Evolutionary conservation across 2,888 invertebrate species (phyloP), one percentile per base, ranked within the genome.

Genomic region (Cistogaster globosa): DNA sequence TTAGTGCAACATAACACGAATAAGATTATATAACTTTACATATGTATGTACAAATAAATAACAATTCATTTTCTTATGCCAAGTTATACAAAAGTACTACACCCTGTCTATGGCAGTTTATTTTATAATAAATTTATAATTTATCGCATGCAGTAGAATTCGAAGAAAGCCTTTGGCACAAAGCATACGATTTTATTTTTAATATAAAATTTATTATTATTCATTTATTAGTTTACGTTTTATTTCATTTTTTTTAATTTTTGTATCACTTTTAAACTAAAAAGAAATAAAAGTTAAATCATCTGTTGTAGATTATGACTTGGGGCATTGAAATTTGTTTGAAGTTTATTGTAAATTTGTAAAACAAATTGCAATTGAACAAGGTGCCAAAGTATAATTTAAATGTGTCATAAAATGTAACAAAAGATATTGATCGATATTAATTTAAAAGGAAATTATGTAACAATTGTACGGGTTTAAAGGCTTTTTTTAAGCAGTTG

Each of bases 131-230:
- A 53, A 71, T 48, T 65, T 65, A 32, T 81, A 81, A 85, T 85
- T 85, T 81, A 85, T 85, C 51, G 63, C 81, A 57, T 84, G 81
- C 84, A 77, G 81, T 78, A 69, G 74, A 81, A 81, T 85, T 85
- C 77, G 18, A 74, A 77, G 81, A 81, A 85, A 78, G 84, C 81
- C 72, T 81, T 69, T 85, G 81, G 77, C 84, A 74, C 68, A 68
- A 48, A 77, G 42, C 53, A 63, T 62, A 51, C 60, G 20, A 58
- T 67, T 60, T 74, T 74, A 58, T 74, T 51, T 80, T 48, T 63
- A 58, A 72, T 79, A 62, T 26, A 63, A 3, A 22, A 11, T 69
- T 65, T 72, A 12, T 42, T 42, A 55, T 79, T 22, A 72, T 72
- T 38, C 20, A 48, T 18, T 16, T 57, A 57, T 65, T 67, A 36